phyloP scores from a whole-genome alignment of 2,113 vertebrate genomes.

The Tonatia bakeri region DNA sequence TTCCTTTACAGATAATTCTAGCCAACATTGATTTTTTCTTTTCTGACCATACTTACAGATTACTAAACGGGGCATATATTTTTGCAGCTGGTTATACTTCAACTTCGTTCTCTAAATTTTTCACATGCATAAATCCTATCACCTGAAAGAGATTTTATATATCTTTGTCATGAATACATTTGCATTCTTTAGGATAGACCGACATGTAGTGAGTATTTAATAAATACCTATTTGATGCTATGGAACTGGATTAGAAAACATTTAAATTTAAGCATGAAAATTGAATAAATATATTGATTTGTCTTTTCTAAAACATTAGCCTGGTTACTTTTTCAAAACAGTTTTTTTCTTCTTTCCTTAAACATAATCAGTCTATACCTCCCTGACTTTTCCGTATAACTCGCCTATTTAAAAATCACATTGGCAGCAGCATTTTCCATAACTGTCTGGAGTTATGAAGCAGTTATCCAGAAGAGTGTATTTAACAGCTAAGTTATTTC shows the following conservation, averaged over 20 bases:
- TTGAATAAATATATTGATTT: not conserved
- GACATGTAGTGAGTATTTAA: not conserved
- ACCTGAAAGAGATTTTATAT: not conserved
- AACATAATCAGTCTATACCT: not conserved
- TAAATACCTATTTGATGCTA: not conserved
- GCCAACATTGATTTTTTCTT: not conserved
- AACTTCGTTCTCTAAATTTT: not conserved
- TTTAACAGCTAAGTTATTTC: constrained; percentile 58
- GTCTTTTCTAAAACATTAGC: not conserved
- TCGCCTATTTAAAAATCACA: constrained; percentile 62
- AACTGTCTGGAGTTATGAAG: constrained; percentile 46
- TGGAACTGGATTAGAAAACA: not conserved
- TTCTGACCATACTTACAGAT: not conserved
- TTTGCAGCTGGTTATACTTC: not conserved
- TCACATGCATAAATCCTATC: not conserved
- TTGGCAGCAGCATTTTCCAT: constrained; percentile 62
- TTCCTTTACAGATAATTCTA: not conserved
- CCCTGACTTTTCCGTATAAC: constrained; percentile 38
- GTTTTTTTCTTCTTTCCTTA: not conserved
- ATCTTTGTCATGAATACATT: not conserved
- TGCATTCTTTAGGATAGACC: not conserved
- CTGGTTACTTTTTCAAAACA: not conserved
- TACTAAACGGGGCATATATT: not conserved
- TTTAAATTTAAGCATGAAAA: constrained; percentile 3
- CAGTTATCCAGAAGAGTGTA: constrained; percentile 33